These are phyloP conservation scores for Hydrotaea diabolus DNA, from an alignment of 2,888 invertebrate genomes.

Conservation along the genomic window DNA sequence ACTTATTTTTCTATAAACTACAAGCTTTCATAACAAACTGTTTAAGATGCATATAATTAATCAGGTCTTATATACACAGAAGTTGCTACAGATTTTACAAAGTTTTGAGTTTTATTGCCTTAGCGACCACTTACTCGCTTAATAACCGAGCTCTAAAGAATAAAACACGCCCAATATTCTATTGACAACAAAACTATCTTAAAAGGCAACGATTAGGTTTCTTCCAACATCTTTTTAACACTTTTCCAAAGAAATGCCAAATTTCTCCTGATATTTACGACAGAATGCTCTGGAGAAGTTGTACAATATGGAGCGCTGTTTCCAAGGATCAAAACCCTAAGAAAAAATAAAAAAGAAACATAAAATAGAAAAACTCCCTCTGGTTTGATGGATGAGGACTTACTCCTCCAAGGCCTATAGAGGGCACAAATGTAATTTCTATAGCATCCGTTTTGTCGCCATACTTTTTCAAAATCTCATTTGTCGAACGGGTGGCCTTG, in stretches of 20 bases:
- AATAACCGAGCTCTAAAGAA: no score
- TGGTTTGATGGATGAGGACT: constrained; percentile 56
- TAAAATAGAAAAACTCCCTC: no score
- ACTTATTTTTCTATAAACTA: no score
- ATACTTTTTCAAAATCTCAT: constrained; percentile 76
- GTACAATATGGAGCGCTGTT: constrained; percentile 73
- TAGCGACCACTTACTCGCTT: no score
- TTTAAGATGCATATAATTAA: no score
- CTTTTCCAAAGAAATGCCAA: constrained; percentile 69
- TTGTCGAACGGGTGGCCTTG: constrained; percentile 69
- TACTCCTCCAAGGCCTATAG: constrained; percentile 77
- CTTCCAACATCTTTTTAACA: constrained; percentile 69
- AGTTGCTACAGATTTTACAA: no score
- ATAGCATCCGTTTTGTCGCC: constrained; percentile 75
- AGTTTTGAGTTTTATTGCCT: no score
- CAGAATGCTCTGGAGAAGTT: constrained; percentile 74
- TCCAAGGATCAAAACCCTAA: constrained; percentile 73
- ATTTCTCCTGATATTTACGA: constrained; percentile 72
- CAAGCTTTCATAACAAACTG: no score
- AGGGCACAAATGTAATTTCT: constrained; percentile 77
- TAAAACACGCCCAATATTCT: no score
- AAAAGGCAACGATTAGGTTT: no score
- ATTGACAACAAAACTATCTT: no score
- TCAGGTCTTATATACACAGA: no score
- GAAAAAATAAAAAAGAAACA: constrained; percentile 49